phyloP scores from a whole-genome alignment of 2,797 vertebrate genomes.

The Chloroceryle amazona region DNA sequence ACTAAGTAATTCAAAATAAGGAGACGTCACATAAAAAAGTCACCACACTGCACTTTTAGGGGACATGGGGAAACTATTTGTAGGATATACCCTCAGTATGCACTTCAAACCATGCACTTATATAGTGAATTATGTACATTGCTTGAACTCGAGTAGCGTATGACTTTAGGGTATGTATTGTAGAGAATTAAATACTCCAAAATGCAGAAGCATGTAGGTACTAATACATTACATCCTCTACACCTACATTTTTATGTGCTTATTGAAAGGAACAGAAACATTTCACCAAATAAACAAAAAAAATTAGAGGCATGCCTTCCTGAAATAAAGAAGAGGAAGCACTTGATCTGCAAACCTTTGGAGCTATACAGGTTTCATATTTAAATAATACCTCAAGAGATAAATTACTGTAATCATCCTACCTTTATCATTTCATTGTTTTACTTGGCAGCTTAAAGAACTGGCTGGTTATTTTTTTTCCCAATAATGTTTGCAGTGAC shows the following conservation, averaged over 20 bases:
- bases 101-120: background rate
- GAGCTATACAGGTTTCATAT: background rate
- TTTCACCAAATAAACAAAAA: background rate
- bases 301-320: accelerated
- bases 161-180: background rate
- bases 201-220: background rate
- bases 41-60: background rate
- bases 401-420: background rate
- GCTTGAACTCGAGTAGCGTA: background rate
- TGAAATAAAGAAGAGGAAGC: background rate
- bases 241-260: background rate
- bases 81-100: background rate
- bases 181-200: background rate
- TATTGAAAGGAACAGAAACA: background rate
- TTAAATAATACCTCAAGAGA: background rate
- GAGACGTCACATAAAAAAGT: background rate
- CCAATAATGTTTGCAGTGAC: background rate
- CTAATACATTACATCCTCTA: background rate
- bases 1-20: background rate
- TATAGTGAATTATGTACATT: background rate
- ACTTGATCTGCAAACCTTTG: background rate
- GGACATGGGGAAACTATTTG: background rate
- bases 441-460: background rate
- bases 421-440: background rate
- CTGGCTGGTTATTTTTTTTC: background rate